phyloP scores from a whole-genome alignment of 2,888 invertebrate species.

The Andrena minutula region DNA sequence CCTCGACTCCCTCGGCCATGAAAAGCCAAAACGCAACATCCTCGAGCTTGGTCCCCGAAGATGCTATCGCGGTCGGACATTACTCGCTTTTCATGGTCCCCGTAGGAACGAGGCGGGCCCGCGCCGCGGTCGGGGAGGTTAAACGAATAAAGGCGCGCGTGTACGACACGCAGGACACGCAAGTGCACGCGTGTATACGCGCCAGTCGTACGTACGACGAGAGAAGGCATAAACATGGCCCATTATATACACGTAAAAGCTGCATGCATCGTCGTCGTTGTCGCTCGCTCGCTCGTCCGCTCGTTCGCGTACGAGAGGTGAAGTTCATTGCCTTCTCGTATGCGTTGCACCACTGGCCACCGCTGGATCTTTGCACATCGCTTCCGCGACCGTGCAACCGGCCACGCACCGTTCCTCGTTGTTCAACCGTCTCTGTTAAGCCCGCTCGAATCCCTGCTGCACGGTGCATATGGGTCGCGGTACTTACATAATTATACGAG shows the following conservation, averaged over 20 bases:
- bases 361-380: conserved; percentile 52
- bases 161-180: conserved; percentile 62
- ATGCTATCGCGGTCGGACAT: conserved; percentile 59
- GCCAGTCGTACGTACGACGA: conserved; percentile 56
- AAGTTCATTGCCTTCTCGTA: conserved; percentile 84
- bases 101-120: conserved; percentile 27
- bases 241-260: conserved; percentile 83
- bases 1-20: neutral
- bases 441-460: conserved; percentile 3
- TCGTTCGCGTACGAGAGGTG: conserved; percentile 76
- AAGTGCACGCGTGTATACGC: conserved; percentile 48
- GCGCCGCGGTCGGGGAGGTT: conserved; percentile 57
- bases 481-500: conserved; percentile 79
- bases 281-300: conserved; percentile 44
- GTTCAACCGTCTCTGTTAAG: conserved; percentile 35
- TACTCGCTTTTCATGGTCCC: conserved; percentile 53
- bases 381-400: conserved; percentile 47
- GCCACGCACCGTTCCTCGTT: conserved; percentile 24
- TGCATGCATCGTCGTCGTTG: conserved; percentile 75
- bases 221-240: conserved; percentile 81
- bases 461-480: conserved; percentile 76
- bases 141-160: conserved; percentile 65
- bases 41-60: conserved; percentile 20
- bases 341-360: conserved; percentile 67
- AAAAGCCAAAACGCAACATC: conserved; percentile 39